These are phyloP conservation scores for Spizaetus ornatus DNA, from an alignment of 2,113 vertebrate species.

Conservation along the genomic window DNA sequence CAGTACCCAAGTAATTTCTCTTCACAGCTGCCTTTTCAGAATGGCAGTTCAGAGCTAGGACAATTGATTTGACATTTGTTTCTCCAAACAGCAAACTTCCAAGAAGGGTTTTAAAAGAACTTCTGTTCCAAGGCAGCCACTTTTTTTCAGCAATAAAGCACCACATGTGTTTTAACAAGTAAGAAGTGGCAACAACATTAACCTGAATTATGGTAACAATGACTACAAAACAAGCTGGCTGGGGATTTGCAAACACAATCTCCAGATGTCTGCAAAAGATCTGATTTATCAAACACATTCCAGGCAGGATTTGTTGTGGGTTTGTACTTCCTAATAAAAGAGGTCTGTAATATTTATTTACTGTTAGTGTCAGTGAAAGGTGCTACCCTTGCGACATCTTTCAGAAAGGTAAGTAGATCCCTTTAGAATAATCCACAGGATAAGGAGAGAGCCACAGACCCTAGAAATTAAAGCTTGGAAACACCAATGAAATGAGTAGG, in stretches of 20 bases:
- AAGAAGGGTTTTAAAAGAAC: slow-evolving; percentile 16
- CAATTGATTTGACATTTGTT: slow-evolving; percentile 26
- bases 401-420: not conserved
- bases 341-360: not conserved
- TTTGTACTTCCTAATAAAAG: not conserved
- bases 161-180: slow-evolving; percentile 37
- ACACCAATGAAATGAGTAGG: not conserved
- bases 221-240: slow-evolving; percentile 28
- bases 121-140: slow-evolving; percentile 23
- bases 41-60: not conserved
- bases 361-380: not conserved
- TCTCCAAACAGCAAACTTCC: slow-evolving; percentile 16
- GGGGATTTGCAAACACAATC: slow-evolving; percentile 26
- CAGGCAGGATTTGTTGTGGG: not conserved
- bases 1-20: not conserved
- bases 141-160: slow-evolving; percentile 7
- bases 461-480: not conserved
- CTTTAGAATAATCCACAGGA: not conserved
- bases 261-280: slow-evolving; percentile 51
- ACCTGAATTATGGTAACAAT: slow-evolving; percentile 33
- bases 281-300: slow-evolving; percentile 1
- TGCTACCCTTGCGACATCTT: not conserved
- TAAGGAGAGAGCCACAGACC: not conserved
- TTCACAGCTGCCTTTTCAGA: not conserved
- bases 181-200: slow-evolving; percentile 53